phyloP scores from a whole-genome alignment of 2,888 invertebrate genomes.

The Julus scanicus region DNA sequence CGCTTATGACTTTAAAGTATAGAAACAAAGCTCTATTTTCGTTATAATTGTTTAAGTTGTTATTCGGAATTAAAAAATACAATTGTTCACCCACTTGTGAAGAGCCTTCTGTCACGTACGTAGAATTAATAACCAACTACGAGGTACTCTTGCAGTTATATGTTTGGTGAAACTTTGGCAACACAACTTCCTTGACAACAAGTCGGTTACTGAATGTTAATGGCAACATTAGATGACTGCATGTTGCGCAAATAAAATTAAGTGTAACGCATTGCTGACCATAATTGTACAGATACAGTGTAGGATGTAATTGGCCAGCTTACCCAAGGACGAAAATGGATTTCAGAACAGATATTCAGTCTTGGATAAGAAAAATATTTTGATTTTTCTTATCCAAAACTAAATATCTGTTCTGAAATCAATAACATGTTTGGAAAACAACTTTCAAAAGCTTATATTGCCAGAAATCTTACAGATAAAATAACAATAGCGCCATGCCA shows the following conservation, averaged over 20 bases:
- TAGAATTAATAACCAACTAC: background rate
- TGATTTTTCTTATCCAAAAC: too few species aligned
- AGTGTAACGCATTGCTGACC: background rate
- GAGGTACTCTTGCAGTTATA: background rate
- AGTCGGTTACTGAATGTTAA: background rate
- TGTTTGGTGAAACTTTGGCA: background rate
- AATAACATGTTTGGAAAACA: too few species aligned
- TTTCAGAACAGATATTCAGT: too few species aligned
- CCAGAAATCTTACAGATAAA: too few species aligned
- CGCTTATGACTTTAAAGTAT: background rate
- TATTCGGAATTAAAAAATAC: background rate
- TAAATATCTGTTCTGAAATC: too few species aligned
- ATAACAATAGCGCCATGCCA: too few species aligned
- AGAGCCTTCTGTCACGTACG: background rate
- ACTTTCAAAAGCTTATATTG: too few species aligned
- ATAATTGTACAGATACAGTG: too few species aligned
- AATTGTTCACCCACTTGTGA: background rate
- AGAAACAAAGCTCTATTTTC: background rate
- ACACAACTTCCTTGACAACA: background rate
- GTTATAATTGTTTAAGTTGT: constrained; percentile 17
- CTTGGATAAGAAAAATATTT: too few species aligned
- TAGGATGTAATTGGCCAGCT: too few species aligned
- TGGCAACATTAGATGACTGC: background rate
- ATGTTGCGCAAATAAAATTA: background rate
- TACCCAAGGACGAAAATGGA: too few species aligned